Conservation (phyloP, 2,113 vertebrate genomes). For the Corapipo altera region DNA sequence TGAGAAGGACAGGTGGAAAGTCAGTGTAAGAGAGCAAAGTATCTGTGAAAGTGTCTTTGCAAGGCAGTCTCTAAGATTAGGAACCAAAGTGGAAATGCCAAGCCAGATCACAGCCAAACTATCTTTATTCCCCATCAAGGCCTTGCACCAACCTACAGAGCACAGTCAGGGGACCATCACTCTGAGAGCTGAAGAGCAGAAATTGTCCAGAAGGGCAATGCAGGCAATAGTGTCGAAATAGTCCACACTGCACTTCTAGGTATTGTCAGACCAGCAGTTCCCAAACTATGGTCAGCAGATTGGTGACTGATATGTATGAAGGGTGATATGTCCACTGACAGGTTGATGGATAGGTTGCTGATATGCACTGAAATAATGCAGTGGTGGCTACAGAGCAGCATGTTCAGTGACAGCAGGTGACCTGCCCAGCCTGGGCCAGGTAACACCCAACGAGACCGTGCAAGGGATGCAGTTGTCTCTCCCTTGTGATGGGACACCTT, state of each 20-base stretch:
- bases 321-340: not conserved
- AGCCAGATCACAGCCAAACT: not conserved
- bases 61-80: not conserved
- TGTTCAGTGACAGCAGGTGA: not conserved
- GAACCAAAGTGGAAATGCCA: not conserved
- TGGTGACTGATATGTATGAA: not conserved
- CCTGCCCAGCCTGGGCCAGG: not conserved
- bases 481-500: not conserved
- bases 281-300: not conserved
- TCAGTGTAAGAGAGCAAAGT: not conserved
- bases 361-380: not conserved
- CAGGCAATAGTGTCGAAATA: not conserved
- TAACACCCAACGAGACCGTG: accelerated
- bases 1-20: not conserved
- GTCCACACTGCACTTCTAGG: not conserved
- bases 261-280: not conserved
- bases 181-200: not conserved
- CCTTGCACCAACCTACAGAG: not conserved
- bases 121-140: not conserved
- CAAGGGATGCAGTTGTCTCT: not conserved
- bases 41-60: not conserved
- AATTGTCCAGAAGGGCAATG: not conserved
- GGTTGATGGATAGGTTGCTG: not conserved
- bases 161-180: not conserved
- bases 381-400: not conserved